A percentile compares a stretch with the other conserved stretches of the same genome.
phyloP scores from a whole-genome alignment of 1,140 invertebrate genomes.

The Nymphalis io region DNA sequence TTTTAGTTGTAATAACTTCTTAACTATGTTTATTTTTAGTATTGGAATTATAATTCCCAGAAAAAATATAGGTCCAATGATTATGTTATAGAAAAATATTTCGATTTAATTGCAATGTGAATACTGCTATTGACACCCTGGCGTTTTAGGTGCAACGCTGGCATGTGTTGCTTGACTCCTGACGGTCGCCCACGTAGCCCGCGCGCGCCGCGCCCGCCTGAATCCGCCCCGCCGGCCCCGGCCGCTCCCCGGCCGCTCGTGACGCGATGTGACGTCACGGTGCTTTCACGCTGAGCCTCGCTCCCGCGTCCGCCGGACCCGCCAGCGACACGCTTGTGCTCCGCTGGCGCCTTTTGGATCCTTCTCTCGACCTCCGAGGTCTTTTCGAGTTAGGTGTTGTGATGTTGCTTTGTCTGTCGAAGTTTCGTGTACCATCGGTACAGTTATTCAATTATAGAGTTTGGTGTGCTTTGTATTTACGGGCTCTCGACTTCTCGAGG shows the following conservation, averaged over 20 bases:
- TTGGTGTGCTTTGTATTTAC: slow-evolving; percentile 42
- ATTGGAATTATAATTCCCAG: too few species aligned
- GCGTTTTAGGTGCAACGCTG: slow-evolving; percentile 72
- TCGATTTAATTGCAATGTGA: too few species aligned
- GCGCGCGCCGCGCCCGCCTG: slow-evolving; percentile 47
- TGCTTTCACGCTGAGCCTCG: slow-evolving; percentile 41
- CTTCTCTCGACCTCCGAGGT: slow-evolving; percentile 36
- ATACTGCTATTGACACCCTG: background rate
- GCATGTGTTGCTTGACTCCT: slow-evolving; percentile 79
- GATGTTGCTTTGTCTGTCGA: slow-evolving; percentile 23
- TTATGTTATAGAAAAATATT: too few species aligned
- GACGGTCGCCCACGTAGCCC: slow-evolving; percentile 68
- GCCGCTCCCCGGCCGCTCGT: slow-evolving; percentile 42
- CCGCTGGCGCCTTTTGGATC: background rate
- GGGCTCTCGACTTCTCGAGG: slow-evolving; percentile 24
- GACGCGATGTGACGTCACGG: slow-evolving; percentile 13
- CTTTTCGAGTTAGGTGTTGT: slow-evolving; percentile 37
- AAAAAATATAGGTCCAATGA: too few species aligned
- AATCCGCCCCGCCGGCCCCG: slow-evolving; percentile 31
- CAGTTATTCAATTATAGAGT: slow-evolving; percentile 35
- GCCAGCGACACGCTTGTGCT: background rate
- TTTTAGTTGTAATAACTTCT: too few species aligned
- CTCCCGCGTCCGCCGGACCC: slow-evolving; percentile 37
- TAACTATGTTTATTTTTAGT: too few species aligned
- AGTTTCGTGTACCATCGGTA: slow-evolving; percentile 27